Conservation (phyloP, 1,140 invertebrate species). For the Pseudomyrmex pallidus region DNA sequence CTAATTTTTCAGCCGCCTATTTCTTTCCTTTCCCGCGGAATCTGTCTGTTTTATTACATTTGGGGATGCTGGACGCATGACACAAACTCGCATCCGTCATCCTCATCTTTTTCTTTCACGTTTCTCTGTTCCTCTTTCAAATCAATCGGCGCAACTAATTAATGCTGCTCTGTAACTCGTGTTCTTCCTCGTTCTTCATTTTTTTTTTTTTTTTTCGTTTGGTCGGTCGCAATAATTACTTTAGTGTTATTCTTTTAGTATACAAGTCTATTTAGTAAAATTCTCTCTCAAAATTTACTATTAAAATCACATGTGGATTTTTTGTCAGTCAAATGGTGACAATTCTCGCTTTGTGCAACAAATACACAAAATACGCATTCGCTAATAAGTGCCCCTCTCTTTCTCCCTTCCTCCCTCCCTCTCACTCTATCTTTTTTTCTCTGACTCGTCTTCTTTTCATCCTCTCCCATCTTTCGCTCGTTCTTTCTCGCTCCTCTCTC, state of each 20-base stretch:
- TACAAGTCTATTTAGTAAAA: conserved; percentile 83
- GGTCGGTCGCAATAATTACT: conserved; percentile 82
- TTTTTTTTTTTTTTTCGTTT: conserved; percentile 68
- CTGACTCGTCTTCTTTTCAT: conserved; percentile 21
- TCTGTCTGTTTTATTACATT: background rate
- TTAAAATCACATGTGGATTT: conserved; percentile 83
- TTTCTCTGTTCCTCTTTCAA: conserved; percentile 44
- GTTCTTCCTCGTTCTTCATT: conserved; percentile 12
- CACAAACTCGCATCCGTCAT: background rate
- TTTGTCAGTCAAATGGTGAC: conserved; percentile 81
- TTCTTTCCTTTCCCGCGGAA: conserved; percentile 2
- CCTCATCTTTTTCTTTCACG: background rate
- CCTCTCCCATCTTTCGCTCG: conserved; percentile 1
- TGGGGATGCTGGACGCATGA: background rate
- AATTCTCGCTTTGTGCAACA: conserved; percentile 79
- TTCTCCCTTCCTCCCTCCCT: conserved; percentile 34
- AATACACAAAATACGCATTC: conserved; percentile 72
- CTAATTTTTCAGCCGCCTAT: conserved; percentile 27
- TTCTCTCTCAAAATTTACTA: conserved; percentile 84
- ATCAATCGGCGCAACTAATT: conserved; percentile 61
- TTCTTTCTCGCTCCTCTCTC: conserved; percentile 21
- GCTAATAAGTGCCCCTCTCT: conserved; percentile 72
- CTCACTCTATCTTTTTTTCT: background rate
- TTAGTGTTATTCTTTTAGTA: conserved; percentile 75
- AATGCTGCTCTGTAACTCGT: conserved; percentile 60